Conservation (phyloP, 1,140 invertebrate genomes). For the Nymphalis io region DNA sequence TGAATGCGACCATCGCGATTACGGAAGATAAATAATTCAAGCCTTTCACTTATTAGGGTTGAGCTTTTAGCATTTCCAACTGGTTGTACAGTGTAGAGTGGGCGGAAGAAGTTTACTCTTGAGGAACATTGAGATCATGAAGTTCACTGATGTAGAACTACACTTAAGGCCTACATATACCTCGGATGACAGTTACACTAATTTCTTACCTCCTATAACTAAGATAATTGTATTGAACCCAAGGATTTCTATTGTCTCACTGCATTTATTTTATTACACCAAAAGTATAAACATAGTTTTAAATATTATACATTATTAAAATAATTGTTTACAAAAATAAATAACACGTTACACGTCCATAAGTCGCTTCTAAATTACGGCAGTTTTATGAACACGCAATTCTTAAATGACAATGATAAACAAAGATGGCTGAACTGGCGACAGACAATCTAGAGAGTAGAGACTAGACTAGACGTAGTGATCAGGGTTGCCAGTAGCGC, state of each 20-base stretch:
- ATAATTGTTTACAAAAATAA: neutral
- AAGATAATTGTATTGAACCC: neutral
- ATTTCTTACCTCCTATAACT: neutral
- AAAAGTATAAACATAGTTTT: slow-evolving; percentile 1
- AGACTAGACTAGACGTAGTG: too few species aligned
- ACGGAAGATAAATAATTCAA: slow-evolving; percentile 28
- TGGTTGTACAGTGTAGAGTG: slow-evolving; percentile 22
- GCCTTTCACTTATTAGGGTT: slow-evolving; percentile 47
- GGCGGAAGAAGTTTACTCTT: slow-evolving; percentile 28
- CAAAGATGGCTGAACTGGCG: slow-evolving; percentile 16
- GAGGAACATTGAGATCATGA: slow-evolving; percentile 17
- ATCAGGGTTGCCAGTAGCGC: too few species aligned
- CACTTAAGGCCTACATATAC: neutral
- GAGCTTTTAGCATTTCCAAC: slow-evolving; percentile 37
- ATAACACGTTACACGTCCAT: slow-evolving; percentile 22
- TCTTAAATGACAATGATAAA: slow-evolving; percentile 13
- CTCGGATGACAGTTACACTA: neutral
- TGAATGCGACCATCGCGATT: slow-evolving; percentile 11
- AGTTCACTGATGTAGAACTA: slow-evolving; percentile 42
- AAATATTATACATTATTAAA: neutral
- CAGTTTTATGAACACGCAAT: neutral
- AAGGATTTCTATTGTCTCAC: neutral
- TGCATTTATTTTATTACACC: neutral
- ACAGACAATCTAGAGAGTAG: too few species aligned
- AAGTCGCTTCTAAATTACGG: neutral